Percentiles rank a stretch among this genome's conserved stretches.
Conservation (phyloP, 1,140 invertebrate genomes). For the Megalonaias nervosa region DNA sequence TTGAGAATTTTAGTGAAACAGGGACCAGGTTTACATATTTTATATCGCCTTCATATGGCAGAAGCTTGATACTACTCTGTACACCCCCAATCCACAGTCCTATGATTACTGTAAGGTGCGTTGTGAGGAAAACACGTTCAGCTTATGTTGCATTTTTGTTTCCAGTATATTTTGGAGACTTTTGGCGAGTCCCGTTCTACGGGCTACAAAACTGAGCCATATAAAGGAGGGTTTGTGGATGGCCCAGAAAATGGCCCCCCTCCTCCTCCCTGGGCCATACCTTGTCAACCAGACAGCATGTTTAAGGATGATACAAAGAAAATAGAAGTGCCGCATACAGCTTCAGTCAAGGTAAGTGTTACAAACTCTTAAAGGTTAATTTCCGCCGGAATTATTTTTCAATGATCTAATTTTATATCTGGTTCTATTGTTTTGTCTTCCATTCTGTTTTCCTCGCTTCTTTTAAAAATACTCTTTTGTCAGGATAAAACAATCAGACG, state of each 20-base stretch:
- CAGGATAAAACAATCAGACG: neutral
- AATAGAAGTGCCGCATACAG: constrained; percentile 56
- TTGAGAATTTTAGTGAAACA: too few relatives aligned
- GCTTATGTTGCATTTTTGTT: constrained; percentile 1
- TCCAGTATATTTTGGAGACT: constrained; percentile 60
- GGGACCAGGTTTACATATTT: too few relatives aligned
- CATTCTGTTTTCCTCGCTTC: neutral
- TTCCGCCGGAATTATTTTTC: neutral
- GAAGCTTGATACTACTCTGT: too few relatives aligned
- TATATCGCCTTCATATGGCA: too few relatives aligned
- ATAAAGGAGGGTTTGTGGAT: constrained; percentile 43
- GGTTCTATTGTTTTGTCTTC: neutral
- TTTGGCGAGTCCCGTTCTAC: constrained; percentile 50
- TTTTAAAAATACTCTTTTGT: neutral
- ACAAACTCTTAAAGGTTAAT: neutral
- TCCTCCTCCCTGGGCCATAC: constrained; percentile 48
- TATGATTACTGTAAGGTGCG: too few relatives aligned
- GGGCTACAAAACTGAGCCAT: constrained; percentile 39
- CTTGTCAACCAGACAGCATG: constrained; percentile 36
- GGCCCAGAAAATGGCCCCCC: constrained; percentile 53
- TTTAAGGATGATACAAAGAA: constrained; percentile 42
- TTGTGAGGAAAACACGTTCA: too few relatives aligned
- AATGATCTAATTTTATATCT: neutral
- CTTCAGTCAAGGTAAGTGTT: constrained; percentile 42
- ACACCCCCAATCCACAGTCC: too few relatives aligned